These are phyloP conservation scores for Solenodon paradoxus DNA, from an alignment of 2,113 vertebrate species.

Conservation along the genomic window DNA sequence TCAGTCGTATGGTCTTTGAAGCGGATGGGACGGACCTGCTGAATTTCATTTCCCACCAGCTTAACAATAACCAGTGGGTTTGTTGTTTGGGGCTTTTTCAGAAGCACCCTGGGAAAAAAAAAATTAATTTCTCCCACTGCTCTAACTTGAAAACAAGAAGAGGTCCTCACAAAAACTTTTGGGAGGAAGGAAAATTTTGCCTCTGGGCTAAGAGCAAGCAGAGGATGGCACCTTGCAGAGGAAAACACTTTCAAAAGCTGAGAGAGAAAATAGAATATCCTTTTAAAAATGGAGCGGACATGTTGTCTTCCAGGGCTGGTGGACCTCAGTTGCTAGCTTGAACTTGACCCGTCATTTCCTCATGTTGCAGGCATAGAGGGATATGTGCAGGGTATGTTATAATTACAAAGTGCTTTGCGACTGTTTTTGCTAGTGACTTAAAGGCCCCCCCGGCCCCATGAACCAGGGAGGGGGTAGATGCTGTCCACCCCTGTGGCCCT, in stretches of 20 bases:
- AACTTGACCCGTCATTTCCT: neutral
- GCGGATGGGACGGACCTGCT: neutral
- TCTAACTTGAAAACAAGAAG: constrained; percentile 50
- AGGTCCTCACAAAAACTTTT: constrained; percentile 46
- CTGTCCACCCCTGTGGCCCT: neutral
- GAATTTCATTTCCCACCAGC: neutral
- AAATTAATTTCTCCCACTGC: neutral
- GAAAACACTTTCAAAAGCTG: constrained; percentile 26
- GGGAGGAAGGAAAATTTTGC: constrained; percentile 42
- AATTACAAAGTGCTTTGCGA: neutral
- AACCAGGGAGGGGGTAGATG: accelerated
- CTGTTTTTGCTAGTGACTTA: neutral
- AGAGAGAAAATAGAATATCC: neutral
- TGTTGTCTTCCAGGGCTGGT: neutral
- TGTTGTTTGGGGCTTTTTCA: neutral
- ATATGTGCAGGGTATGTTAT: neutral
- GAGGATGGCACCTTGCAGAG: constrained; percentile 1
- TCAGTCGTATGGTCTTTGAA: neutral
- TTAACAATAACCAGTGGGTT: neutral
- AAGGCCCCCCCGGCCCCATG: neutral
- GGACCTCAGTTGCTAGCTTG: neutral
- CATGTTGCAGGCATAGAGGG: neutral
- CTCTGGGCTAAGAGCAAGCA: constrained; percentile 36
- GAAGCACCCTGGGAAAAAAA: neutral
- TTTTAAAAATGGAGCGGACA: neutral